These are phyloP conservation scores for Pseudocheirus occidentalis DNA, from an alignment of 2,797 vertebrate species.

Conservation along the genomic window DNA sequence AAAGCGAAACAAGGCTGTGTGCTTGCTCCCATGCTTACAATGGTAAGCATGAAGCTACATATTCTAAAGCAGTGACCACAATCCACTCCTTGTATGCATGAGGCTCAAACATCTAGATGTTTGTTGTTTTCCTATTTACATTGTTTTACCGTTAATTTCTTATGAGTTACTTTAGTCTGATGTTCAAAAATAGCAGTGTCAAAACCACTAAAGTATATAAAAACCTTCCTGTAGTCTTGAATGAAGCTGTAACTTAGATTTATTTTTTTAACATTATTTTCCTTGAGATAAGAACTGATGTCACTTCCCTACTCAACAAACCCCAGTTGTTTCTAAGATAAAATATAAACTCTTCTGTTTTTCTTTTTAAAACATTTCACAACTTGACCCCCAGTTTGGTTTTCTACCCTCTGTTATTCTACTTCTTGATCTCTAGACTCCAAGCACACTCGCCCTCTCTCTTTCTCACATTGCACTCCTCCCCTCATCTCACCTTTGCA, in stretches of 20 bases:
- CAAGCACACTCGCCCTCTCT: not conserved
- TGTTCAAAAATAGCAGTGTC: constrained; percentile 80
- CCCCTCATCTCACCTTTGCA: not conserved
- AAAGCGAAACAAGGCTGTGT: no score
- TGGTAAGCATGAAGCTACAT: not conserved
- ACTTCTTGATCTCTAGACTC: not conserved
- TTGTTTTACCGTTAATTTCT: constrained; percentile 79
- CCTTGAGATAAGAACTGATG: not conserved
- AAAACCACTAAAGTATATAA: constrained; percentile 84
- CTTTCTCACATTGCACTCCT: not conserved
- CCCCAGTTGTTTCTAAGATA: not conserved
- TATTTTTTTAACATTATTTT: constrained; percentile 35
- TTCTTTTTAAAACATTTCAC: not conserved
- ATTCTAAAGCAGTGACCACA: constrained; percentile 19
- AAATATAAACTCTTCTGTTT: not conserved
- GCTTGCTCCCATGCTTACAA: no score
- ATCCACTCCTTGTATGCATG: constrained; percentile 56
- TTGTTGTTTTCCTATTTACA: constrained; percentile 77
- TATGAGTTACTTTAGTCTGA: constrained; percentile 73
- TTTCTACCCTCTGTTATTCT: not conserved
- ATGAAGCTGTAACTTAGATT: constrained; percentile 78
- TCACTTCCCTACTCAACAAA: not conserved
- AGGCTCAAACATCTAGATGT: constrained; percentile 75
- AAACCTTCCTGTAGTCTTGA: constrained; percentile 77
- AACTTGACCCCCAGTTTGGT: not conserved